These are phyloP conservation scores for Rambutsinella grinnellia DNA, from an alignment of 2,888 invertebrate genomes.

Conservation along the genomic window DNA sequence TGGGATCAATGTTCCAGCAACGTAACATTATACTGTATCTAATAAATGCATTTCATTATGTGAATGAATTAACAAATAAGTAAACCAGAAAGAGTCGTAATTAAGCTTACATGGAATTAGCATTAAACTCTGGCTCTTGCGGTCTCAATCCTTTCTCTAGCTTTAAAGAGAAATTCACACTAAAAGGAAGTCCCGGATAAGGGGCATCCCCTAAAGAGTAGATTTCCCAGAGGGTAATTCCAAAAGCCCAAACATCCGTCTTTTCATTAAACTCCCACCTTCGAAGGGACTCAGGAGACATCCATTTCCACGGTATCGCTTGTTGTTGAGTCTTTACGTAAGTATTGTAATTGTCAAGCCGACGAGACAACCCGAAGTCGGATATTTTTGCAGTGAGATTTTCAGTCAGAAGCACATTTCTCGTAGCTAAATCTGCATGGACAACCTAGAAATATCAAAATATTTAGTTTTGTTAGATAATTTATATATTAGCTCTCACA, in stretches of 20 bases:
- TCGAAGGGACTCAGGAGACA: constrained; percentile 28
- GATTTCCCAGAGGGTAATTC: constrained; percentile 24
- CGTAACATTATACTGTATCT: not conserved
- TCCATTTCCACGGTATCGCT: constrained; percentile 37
- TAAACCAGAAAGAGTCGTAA: no score
- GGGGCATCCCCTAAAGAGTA: constrained; percentile 4
- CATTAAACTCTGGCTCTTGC: not conserved
- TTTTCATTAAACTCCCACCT: constrained; percentile 11
- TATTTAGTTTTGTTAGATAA: no score
- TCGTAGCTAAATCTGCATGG: constrained; percentile 32
- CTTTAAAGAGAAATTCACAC: not conserved
- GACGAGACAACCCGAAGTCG: constrained; percentile 32
- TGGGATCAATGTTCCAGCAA: not conserved
- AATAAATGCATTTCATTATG: not conserved
- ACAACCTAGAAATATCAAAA: constrained; percentile 1
- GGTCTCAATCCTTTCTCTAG: constrained; percentile 1
- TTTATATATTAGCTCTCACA: no score
- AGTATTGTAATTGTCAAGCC: constrained; percentile 35
- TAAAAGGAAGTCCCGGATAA: constrained; percentile 14
- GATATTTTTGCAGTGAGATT: constrained; percentile 31
- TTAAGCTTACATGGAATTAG: not conserved
- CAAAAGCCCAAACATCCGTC: constrained; percentile 26
- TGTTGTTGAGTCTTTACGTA: constrained; percentile 37
- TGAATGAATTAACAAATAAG: not conserved
- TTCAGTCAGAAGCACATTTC: constrained; percentile 21